Base-by-base conservation (phyloP, 2,888 invertebrate species). In the Athrips mouffetella region DNA sequence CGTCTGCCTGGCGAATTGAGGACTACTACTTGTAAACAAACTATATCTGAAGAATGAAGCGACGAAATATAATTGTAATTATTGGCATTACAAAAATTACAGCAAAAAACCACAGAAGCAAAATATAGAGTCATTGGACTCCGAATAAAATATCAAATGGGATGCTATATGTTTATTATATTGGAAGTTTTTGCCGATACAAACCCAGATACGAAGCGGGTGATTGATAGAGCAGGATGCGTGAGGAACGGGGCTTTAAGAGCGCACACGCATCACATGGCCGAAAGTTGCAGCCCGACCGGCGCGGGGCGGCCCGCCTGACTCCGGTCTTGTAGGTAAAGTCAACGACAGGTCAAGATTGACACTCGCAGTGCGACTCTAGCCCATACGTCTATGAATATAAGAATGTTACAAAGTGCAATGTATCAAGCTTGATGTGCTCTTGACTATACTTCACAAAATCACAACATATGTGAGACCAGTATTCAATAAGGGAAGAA, bases 221-320 rank as follows among this genome's bases (percentile, higher is more conserved):
- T 70, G 70, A 70, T 70, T 64, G 67, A 71, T 70, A 64, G 62
- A 63, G 57, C 68, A 71, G 66, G 66, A 73, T 65, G 58, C 55
- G 55, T 48, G 52, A 54, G 50, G 52, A 52, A 48, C 54, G 53
- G 50, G 49, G 48, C 46, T 53, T 55, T 53, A 15, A 20, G 31
- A n/a, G 44, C n/a, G 31, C 18, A 10, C 27, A 31, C 29, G 31
- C 21, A 7, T 6, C 40, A 8, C 25, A 3, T 11, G 23, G 4
- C 25, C 25, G 8, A n/a, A n/a, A n/a, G n/a, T n/a, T n/a, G n/a
- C 18, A 18, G 8, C 18, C 16, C 20, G 37, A 5, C 27, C 31
- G 31, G 6, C 5, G 6, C 35, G 18, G n/a, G n/a, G n/a, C 16
- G 10, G 8, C 3, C 20, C 20, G 10, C 37, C n/a, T n/a, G n/a